Evolutionary conservation across 2,113 vertebrate genomes (phyloP).

Genomic region (Gavialis gangeticus): DNA sequence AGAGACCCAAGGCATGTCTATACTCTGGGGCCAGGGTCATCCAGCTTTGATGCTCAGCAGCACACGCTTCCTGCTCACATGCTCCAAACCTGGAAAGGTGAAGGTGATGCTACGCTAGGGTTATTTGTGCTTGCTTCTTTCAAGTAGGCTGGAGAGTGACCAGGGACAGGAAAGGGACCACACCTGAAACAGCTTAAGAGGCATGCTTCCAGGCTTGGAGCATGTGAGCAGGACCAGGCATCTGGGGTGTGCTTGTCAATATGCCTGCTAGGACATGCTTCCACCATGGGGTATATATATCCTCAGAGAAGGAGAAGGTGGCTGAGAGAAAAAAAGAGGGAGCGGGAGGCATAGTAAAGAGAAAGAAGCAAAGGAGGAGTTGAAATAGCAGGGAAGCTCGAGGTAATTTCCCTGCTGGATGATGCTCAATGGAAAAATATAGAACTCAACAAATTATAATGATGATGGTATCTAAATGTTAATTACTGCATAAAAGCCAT

Average conservation of each 20-base stretch:
- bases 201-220: too few species aligned
- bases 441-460: neutral
- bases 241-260: too few species aligned
- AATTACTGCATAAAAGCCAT: neutral
- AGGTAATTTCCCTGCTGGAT: neutral
- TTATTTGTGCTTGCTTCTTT: too few species aligned
- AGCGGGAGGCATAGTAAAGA: neutral
- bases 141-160: neutral
- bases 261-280: too few species aligned
- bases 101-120: too few species aligned
- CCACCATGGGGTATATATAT: neutral
- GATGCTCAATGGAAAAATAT: neutral
- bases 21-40: too few species aligned
- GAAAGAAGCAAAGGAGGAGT: neutral
- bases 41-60: too few species aligned
- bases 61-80: too few species aligned
- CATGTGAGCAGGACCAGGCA: too few species aligned
- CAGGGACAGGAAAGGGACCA: neutral
- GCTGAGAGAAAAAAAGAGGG: neutral
- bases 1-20: neutral
- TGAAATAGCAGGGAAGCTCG: neutral
- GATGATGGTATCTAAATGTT: neutral
- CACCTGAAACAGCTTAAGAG: too few species aligned
- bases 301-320: neutral
- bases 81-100: too few species aligned